Evolutionary conservation across 2,113 vertebrate genomes (phyloP).

Genomic region (Rhadina sibilatrix): DNA sequence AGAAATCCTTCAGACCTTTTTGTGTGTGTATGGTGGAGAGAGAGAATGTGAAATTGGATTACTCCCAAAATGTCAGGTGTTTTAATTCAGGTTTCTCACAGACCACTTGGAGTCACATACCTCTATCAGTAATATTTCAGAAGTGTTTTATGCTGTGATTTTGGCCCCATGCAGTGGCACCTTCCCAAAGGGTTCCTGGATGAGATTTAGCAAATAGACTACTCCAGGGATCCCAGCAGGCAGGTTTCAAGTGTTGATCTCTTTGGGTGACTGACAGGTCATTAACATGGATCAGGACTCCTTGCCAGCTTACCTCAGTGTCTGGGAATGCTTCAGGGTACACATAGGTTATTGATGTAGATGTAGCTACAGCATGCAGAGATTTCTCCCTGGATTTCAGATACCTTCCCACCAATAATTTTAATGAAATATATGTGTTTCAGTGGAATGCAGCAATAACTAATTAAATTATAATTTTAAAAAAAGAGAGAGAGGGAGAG

Average conservation of each 20-base stretch:
- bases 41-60: not conserved
- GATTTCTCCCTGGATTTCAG: not conserved
- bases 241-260: not conserved
- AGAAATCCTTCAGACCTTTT: not conserved
- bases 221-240: not conserved
- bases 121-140: not conserved
- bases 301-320: not conserved
- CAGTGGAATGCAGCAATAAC: not conserved
- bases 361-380: not conserved
- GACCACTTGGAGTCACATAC: not conserved
- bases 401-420: not conserved
- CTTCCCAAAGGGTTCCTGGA: not conserved
- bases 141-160: not conserved
- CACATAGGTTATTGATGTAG: not conserved
- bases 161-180: not conserved
- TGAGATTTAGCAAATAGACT: not conserved
- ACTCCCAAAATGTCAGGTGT: not conserved
- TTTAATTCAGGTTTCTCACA: not conserved
- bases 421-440: not conserved
- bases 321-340: slow-evolving; percentile 23
- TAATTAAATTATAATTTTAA: too few species aligned
- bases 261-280: not conserved
- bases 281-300: not conserved
- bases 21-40: not conserved
- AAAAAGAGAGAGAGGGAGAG: too few species aligned